These are phyloP conservation scores for Coranthus polyacanthus DNA, from an alignment of 2,797 vertebrate species.

Conservation along the genomic window DNA sequence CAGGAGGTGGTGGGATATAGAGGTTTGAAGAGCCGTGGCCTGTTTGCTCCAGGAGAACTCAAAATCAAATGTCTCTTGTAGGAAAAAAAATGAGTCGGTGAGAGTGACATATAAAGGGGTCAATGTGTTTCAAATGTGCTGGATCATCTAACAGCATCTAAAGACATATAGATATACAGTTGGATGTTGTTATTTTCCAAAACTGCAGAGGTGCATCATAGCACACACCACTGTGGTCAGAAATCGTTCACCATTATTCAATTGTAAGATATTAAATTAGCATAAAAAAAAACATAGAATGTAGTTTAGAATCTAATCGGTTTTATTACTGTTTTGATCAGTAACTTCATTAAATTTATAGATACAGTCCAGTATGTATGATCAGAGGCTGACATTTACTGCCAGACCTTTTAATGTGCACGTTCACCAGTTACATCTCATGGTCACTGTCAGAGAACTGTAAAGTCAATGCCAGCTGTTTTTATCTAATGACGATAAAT, in stretches of 20 bases:
- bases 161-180: background rate
- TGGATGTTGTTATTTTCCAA: background rate
- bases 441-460: constrained; percentile 31
- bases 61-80: constrained; percentile 54
- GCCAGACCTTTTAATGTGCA: constrained; percentile 17
- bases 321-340: too few species aligned
- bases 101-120: background rate
- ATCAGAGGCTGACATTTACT: constrained; percentile 22
- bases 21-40: constrained; percentile 54
- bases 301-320: too few species aligned
- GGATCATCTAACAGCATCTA: background rate
- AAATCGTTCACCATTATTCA: too few species aligned
- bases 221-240: too few species aligned
- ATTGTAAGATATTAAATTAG: too few species aligned
- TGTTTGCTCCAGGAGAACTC: constrained; percentile 38
- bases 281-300: too few species aligned
- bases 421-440: constrained; percentile 41
- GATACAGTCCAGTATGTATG: background rate
- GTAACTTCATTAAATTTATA: too few species aligned
- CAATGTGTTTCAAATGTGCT: constrained; percentile 3
- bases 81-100: constrained; percentile 11
- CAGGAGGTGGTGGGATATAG: constrained; percentile 65
- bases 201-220: background rate
- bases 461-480: constrained; percentile 48
- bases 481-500: constrained; percentile 69